Base-by-base conservation (phyloP, 2,888 invertebrate species). In the Caenorhabditis sulstoni region DNA sequence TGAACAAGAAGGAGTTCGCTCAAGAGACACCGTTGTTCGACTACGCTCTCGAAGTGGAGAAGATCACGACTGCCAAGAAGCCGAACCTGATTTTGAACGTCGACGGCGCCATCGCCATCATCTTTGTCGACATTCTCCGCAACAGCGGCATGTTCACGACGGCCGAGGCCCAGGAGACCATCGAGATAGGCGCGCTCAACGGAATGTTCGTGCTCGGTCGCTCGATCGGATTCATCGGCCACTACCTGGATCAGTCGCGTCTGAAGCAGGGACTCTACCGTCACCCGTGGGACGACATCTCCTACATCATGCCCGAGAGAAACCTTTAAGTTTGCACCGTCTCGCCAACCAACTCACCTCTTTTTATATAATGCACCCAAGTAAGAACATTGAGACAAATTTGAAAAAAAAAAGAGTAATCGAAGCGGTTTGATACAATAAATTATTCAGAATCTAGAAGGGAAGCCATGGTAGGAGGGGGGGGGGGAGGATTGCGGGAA, bases 241-340 rank as follows among this genome's bases (percentile, higher is more conserved):
- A 99, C 91, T 99, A 94, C 91, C 94, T 99, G 93, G 99, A 99
- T 92, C 99, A 99, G 92, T 97, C 96, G 61, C 93, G 99, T 83
- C 93, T 99, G 92, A 97, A 97, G 91, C 99, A 99, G 92, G 99
- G 98, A 9, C 93, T 99, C 7, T 99, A 99, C 92, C 94, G 99
- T 87, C 99, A 99, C 92, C 99, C 99, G 0, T 99, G 99, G 99
- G 99, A 99, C 91, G 99, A 99, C 91, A 99, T 99, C 92, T 94
- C 94, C 0, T 95, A 95, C 90, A 94, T 95, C 81, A 92, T 95
- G 90, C 95, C 95, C 3, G 95, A 95, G 61, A 79, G 83, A 22
- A 79, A 83, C 35, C 75, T 77, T 68, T 74, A 39, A 74, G 16
- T 53, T 44, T 14, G 3, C 49, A 8, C 12, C 37, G 9, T 35